Percentiles rank a stretch among this genome's conserved stretches.
phyloP scores from a whole-genome alignment of 30 jellyfish, hydroid and myxozoan species.

The Mastigias papua region DNA sequence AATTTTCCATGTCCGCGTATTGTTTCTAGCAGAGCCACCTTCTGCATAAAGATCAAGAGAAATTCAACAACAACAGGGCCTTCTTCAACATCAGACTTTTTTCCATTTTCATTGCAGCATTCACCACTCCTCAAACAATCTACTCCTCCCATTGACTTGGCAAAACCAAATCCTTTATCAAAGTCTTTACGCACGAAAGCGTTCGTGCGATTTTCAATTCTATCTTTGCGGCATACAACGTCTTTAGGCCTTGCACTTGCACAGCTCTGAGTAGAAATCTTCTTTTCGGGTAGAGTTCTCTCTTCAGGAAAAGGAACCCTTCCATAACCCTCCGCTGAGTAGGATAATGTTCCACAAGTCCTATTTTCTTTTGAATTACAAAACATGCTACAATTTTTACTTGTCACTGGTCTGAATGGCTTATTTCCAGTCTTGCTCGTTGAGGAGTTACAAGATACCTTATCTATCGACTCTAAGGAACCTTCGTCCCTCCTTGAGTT shows the following conservation, averaged over 20 bases:
- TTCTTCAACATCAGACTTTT: background rate
- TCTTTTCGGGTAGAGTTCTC: background rate
- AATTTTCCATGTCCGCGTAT: background rate
- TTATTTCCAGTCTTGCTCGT: background rate
- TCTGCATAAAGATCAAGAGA: background rate
- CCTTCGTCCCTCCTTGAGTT: too few relatives aligned
- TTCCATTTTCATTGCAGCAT: background rate
- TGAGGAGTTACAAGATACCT: background rate
- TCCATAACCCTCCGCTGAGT: background rate
- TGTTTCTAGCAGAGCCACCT: background rate
- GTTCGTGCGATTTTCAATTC: background rate
- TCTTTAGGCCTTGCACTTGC: background rate
- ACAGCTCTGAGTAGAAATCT: background rate
- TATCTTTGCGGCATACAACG: background rate
- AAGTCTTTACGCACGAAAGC: background rate
- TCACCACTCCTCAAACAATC: background rate
- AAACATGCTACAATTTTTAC: background rate
- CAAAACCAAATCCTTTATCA: background rate
- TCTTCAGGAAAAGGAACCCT: background rate
- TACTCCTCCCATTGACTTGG: background rate
- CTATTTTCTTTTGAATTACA: background rate
- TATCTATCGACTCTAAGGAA: too few relatives aligned
- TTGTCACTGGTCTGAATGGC: background rate
- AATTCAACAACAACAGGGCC: background rate
- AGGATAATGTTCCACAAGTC: background rate